phyloP scores from a whole-genome alignment of 2,888 invertebrate genomes.

The Diarsia rubi region DNA sequence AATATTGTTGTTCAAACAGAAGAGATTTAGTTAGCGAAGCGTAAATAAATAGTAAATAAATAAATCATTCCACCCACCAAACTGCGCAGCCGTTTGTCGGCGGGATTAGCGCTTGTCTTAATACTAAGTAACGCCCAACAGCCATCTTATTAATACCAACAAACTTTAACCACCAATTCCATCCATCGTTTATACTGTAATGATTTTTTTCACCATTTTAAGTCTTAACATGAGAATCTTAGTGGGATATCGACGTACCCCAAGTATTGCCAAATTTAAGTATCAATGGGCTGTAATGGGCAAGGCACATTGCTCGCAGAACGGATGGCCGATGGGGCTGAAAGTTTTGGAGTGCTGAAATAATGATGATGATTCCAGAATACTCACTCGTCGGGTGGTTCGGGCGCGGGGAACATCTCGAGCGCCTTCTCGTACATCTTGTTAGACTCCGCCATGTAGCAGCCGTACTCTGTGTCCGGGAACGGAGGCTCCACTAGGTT shows the following conservation, averaged over 20 bases:
- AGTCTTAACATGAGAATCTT: too few species aligned
- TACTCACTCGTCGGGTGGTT: slow-evolving; percentile 88
- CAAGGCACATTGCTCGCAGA: too few species aligned
- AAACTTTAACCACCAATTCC: too few species aligned
- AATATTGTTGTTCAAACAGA: background rate
- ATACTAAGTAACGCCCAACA: background rate
- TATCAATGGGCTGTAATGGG: too few species aligned
- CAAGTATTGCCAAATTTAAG: too few species aligned
- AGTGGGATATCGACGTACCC: too few species aligned
- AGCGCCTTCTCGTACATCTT: slow-evolving; percentile 95
- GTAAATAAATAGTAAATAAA: too few species aligned
- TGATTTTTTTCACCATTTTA: background rate
- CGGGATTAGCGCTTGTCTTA: too few species aligned
- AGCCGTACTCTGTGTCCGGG: slow-evolving; percentile 93
- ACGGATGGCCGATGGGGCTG: too few species aligned
- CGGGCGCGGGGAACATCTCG: slow-evolving; percentile 93
- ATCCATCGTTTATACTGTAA: background rate
- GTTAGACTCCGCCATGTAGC: slow-evolving; percentile 94
- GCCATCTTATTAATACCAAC: background rate
- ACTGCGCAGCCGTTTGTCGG: too few species aligned
- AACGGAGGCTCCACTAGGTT: slow-evolving; percentile 93
- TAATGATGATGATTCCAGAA: background rate
- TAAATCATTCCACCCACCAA: too few species aligned
- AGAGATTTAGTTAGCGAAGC: background rate
- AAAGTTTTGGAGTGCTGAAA: too few species aligned